Base-by-base conservation (phyloP, 2,797 vertebrate species). In the Falco berigora region DNA sequence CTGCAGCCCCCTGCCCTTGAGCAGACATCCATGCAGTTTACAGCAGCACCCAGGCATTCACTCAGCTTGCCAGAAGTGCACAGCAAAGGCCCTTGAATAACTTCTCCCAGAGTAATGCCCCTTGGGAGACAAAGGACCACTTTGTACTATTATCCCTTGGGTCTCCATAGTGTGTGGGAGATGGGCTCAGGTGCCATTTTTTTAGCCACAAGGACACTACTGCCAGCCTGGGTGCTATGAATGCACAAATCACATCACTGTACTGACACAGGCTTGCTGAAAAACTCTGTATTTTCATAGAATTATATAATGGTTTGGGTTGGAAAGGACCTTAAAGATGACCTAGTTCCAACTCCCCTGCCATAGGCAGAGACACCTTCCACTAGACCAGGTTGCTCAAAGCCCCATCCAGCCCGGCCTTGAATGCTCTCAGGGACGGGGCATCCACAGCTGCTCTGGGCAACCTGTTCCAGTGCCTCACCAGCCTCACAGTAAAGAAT, bases 151-250 rank as follows among this genome's bases (percentile, higher is more conserved):
- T 42, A 50, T 23, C 9, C 25, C 46, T 61, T 18, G 32, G 23
- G 44, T 36, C 2, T 13, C 67, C 61, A 34, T 15, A 47, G 6
- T 0, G 0, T 27, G 10, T 38, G 22, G 32, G 56, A 91, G 40
- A 56, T 19, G 52, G 38, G 40, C 5, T 82, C 49, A 34, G 1
- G 11, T n/a, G 32, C 36, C 12, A 4, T 15, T n/a, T 61, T 59
- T 90, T 75, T 36, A 76, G 42, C 36, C 49, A 27, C 23, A 42
- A n/a, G 53, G 59, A 82, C 12, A 20, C 53, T 67, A 8, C 25
- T 85, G 59, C 40, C 32, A 66, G 44, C 27, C 28, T 79, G 44
- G 16, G 36, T 56, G 9, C 62, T 77, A 49, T 72, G 78, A 79
- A 64, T 3, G 1, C 32, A n/a, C 52, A 19, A 5, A 63, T n/a